These are phyloP conservation scores for Linnaemya vulpina DNA, from an alignment of 2,888 invertebrate genomes.

Conservation along the genomic window DNA sequence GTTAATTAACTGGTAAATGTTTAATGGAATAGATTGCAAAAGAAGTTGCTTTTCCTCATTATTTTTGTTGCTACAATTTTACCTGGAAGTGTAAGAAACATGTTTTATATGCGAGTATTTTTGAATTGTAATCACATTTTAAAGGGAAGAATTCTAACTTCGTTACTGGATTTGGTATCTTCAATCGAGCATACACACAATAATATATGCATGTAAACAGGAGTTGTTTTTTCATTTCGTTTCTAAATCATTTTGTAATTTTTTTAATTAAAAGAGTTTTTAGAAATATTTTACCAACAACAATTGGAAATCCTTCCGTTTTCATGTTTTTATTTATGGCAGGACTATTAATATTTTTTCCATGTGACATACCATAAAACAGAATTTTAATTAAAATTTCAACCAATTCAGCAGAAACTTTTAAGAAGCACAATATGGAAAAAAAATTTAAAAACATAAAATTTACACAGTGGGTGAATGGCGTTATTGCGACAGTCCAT, in stretches of 20 bases:
- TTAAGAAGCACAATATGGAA: slow-evolving; percentile 32
- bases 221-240: no score
- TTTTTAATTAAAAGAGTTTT: no score
- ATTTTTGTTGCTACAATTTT: slow-evolving; percentile 19
- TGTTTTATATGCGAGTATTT: not conserved
- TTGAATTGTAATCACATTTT: slow-evolving; percentile 21
- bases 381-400: slow-evolving; percentile 62
- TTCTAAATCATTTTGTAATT: no score
- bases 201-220: no score
- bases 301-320: not conserved
- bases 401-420: slow-evolving; percentile 57
- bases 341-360: not conserved
- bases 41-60: slow-evolving; percentile 17
- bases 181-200: no score
- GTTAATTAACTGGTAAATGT: slow-evolving; percentile 69
- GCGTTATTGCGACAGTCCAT: no score
- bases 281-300: not conserved
- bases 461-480: no score
- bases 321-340: not conserved
- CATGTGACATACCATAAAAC: slow-evolving; percentile 45
- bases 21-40: slow-evolving; percentile 52
- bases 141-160: slow-evolving; percentile 16
- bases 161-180: not conserved
- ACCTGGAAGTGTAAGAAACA: not conserved
- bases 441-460: slow-evolving; percentile 10